These are phyloP conservation scores for Megathymus violae DNA, from an alignment of 1,140 invertebrate genomes.

Conservation along the genomic window DNA sequence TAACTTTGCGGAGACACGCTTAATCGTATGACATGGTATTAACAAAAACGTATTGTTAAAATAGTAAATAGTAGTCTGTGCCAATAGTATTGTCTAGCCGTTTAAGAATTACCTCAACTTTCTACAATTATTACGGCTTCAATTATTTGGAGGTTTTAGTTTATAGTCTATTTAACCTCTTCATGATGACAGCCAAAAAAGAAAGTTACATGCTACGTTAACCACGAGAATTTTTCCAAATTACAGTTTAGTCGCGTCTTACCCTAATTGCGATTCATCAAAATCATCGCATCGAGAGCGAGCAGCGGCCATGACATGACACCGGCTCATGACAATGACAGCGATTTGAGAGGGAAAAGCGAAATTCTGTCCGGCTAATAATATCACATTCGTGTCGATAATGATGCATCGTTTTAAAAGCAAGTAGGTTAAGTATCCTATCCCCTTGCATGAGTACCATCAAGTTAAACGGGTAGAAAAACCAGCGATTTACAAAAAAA, in stretches of 20 bases:
- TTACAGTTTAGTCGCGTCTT: conserved; percentile 73
- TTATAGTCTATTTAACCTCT: conserved; percentile 78
- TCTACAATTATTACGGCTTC: conserved; percentile 40
- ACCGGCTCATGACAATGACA: conserved; percentile 59
- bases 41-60: background rate
- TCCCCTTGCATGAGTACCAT: too few species aligned
- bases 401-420: too few species aligned
- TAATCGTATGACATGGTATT: background rate
- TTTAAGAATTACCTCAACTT: conserved; percentile 45
- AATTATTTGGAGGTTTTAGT: conserved; percentile 44
- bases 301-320: conserved; percentile 52
- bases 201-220: conserved; percentile 75
- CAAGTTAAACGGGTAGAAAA: too few species aligned
- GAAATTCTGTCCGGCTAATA: conserved; percentile 27
- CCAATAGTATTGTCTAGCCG: conserved; percentile 22
- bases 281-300: conserved; percentile 54
- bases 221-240: conserved; percentile 68
- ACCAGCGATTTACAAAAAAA: too few species aligned
- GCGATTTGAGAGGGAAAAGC: conserved; percentile 58
- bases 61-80: background rate
- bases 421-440: too few species aligned
- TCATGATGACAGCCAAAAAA: conserved; percentile 55
- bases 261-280: conserved; percentile 74
- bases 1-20: background rate
- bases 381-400: conserved; percentile 7